These are phyloP conservation scores for Spea bombifrons DNA, from an alignment of 2,113 vertebrate species.

Conservation along the genomic window DNA sequence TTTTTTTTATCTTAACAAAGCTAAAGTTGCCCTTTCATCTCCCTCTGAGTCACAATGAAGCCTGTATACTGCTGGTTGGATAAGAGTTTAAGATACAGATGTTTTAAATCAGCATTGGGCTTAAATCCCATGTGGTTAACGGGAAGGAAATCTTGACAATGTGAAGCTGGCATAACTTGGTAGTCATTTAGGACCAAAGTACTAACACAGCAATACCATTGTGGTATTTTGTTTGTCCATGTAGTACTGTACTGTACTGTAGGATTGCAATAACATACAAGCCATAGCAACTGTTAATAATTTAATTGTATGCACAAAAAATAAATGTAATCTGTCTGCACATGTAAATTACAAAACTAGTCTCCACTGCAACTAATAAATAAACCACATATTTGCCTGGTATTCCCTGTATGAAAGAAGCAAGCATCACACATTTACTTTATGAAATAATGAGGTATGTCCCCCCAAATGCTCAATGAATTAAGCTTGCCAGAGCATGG, in stretches of 20 bases:
- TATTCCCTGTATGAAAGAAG: no score
- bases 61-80: slow-evolving; percentile 31
- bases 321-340: no score
- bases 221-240: neutral
- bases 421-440: no score
- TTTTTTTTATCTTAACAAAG: slow-evolving; percentile 33
- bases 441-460: no score
- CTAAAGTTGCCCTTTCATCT: slow-evolving; percentile 34
- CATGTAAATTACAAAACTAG: no score
- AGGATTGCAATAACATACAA: neutral
- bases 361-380: no score
- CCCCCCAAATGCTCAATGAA: no score
- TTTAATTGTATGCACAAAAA: no score
- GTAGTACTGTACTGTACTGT: no score
- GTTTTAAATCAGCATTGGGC: slow-evolving; percentile 26
- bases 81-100: slow-evolving; percentile 35
- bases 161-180: slow-evolving; percentile 30
- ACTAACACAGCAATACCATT: slow-evolving; percentile 25
- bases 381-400: no score
- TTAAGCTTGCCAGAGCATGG: no score
- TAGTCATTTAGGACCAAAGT: slow-evolving; percentile 20
- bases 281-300: neutral
- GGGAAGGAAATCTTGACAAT: slow-evolving; percentile 45
- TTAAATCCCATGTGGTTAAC: slow-evolving; percentile 29
- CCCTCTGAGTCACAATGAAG: slow-evolving; percentile 23